A percentile compares a stretch with the other conserved stretches of the same genome.
phyloP scores from a whole-genome alignment of 2,113 vertebrate genomes.

The Dromaius novaehollandiae region DNA sequence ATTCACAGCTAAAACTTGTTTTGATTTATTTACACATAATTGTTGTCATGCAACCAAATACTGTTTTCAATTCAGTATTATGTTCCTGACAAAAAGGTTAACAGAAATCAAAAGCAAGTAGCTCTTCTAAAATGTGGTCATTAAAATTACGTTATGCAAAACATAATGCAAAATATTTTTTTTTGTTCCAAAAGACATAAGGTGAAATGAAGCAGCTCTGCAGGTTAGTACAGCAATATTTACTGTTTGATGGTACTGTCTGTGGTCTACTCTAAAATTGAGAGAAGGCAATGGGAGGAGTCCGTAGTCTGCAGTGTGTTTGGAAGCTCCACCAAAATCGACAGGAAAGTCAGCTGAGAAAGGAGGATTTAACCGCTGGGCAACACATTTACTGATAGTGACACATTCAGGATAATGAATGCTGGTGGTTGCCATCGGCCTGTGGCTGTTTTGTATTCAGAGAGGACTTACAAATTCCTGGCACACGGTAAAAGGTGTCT shows the following conservation, averaged over 20 bases:
- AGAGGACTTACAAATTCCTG: background rate
- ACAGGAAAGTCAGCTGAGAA: background rate
- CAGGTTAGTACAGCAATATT: background rate
- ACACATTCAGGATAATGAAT: background rate
- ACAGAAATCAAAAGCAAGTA: background rate
- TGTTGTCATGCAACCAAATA: background rate
- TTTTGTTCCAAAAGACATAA: background rate
- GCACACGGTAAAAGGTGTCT: background rate
- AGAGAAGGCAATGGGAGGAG: background rate
- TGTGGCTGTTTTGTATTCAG: background rate
- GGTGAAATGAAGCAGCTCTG: background rate
- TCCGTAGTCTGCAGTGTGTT: background rate
- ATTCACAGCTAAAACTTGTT: background rate
- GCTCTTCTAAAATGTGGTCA: background rate
- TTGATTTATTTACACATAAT: background rate
- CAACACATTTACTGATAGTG: background rate
- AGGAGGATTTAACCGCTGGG: background rate
- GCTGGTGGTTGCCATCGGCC: background rate
- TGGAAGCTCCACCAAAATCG: background rate
- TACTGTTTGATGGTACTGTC: background rate
- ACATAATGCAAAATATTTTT: background rate
- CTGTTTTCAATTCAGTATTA: background rate
- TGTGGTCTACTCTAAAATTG: background rate
- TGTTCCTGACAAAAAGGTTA: background rate
- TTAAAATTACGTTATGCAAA: background rate